These are phyloP conservation scores for Hycleus cichorii DNA, from an alignment of 1,140 invertebrate species.

Conservation along the genomic window DNA sequence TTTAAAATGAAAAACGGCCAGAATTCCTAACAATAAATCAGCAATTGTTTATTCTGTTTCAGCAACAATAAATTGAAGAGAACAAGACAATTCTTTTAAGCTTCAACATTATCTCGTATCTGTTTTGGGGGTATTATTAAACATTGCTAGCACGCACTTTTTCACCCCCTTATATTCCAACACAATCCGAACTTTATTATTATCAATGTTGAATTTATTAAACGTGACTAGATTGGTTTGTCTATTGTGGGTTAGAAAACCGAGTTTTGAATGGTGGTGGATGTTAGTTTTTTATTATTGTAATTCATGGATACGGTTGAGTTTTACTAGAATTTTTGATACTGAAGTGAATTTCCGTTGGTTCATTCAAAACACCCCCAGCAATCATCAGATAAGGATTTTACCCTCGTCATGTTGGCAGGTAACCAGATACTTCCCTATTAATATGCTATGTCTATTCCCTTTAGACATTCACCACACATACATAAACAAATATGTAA, in stretches of 20 bases:
- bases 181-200: not conserved
- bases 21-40: no score
- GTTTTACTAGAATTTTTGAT: not conserved
- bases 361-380: slow-evolving; percentile 1
- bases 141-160: slow-evolving; percentile 13
- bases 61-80: no score
- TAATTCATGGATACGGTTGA: not conserved
- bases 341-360: slow-evolving; percentile 9
- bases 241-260: no score
- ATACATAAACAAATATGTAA: no score
- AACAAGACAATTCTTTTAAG: no score
- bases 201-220: slow-evolving; percentile 10
- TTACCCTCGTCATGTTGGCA: slow-evolving; percentile 13
- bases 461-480: slow-evolving; percentile 4
- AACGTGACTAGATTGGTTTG: not conserved
- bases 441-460: slow-evolving; percentile 5
- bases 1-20: no score
- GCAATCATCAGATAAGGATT: slow-evolving; percentile 16
- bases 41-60: no score
- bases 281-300: no score
- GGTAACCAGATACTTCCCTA: slow-evolving; percentile 12
- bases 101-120: no score
- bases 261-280: no score
- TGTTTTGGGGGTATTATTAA: slow-evolving; percentile 4
- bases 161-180: not conserved